Evolutionary conservation across 2,113 vertebrate species (phyloP).

Genomic region (Lycaon pictus): DNA sequence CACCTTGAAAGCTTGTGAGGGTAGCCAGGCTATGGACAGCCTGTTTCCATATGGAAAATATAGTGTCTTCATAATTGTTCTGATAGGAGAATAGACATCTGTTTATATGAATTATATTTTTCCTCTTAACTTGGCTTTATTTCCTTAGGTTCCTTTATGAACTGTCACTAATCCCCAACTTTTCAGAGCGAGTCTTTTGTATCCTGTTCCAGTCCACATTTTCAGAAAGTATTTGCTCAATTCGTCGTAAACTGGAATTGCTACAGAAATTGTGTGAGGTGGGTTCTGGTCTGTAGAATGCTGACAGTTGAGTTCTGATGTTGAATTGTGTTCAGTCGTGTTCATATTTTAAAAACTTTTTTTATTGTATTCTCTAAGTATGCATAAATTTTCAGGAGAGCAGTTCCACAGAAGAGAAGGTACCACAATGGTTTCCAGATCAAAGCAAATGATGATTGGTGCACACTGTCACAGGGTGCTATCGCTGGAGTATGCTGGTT

Average conservation of each 20-base stretch:
- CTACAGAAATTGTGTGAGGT: conserved; percentile 96
- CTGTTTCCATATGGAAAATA: not conserved
- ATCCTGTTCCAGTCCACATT: conserved; percentile 97
- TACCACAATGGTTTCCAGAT: conserved; percentile 66
- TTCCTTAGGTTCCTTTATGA: conserved; percentile 95
- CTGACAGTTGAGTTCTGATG: conserved; percentile 53
- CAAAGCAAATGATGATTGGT: conserved; percentile 48
- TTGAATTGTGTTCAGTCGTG: conserved; percentile 55
- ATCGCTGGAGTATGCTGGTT: not conserved
- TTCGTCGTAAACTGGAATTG: conserved; percentile 94
- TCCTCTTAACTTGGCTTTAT: conserved; percentile 46
- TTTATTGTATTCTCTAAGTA: conserved; percentile 64
- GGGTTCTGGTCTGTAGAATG: conserved; percentile 72
- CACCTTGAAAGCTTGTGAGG: rapidly evolving
- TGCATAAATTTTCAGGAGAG: conserved; percentile 65
- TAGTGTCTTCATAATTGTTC: not conserved
- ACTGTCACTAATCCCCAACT: conserved; percentile 96
- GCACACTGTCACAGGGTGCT: not conserved
- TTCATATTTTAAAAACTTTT: conserved; percentile 73
- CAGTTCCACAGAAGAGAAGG: not conserved
- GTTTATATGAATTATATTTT: not conserved
- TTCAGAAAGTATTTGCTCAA: conserved; percentile 94
- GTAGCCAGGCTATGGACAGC: rapidly evolving
- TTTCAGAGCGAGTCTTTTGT: conserved; percentile 96
- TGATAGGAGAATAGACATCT: not conserved